Base-by-base conservation (phyloP, 2,113 vertebrate genomes). In the Paramormyrops kingsleyae region DNA sequence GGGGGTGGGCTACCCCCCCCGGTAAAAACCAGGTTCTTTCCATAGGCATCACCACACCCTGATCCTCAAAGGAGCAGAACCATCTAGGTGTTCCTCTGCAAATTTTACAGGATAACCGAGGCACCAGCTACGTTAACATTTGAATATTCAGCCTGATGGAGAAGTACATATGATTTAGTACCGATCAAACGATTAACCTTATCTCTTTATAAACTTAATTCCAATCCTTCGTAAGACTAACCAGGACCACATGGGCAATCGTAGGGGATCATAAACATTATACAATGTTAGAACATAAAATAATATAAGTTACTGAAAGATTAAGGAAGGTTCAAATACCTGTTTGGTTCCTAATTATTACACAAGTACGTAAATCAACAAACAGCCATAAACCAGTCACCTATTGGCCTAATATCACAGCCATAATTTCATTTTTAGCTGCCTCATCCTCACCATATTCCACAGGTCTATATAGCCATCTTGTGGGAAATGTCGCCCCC, bases 1-100 rank as follows among this genome's bases (percentile, higher is more conserved):
- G 1, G 31, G 12, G 24, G 12, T 39, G 10, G 35, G 9, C 84
- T 52, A 9, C 15, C 27, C 7, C 35, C 44, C 42, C 27, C 10
- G 0, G 1, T 53, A 53, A 53, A 4, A 49, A 52, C 80, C 49
- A 90, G 89, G 89, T 87, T 90, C 85, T 90, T 90, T 90, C 89
- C 89, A 87, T 31, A 2, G 47, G 83, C 44, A 59, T 80, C 31
- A 52, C 74, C 35, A 5, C 52, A 44, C 35, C 39, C 49, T 24
- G 27, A 50, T 77, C 74, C 35, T 70, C 62, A 70, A 70, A 13
- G n/a, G 62, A 31, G 35, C 35, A 80, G 74, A 35, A 39, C 13
- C 15, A 39, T 42, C 17, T 42, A 42, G 10, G 10, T 80, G 31
- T 80, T 77, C 35, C 70, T 39, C 15, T 39, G 31, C 12, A 77